Conservation (phyloP, 2,888 invertebrate species). For the Chrysolina oricalcia region DNA sequence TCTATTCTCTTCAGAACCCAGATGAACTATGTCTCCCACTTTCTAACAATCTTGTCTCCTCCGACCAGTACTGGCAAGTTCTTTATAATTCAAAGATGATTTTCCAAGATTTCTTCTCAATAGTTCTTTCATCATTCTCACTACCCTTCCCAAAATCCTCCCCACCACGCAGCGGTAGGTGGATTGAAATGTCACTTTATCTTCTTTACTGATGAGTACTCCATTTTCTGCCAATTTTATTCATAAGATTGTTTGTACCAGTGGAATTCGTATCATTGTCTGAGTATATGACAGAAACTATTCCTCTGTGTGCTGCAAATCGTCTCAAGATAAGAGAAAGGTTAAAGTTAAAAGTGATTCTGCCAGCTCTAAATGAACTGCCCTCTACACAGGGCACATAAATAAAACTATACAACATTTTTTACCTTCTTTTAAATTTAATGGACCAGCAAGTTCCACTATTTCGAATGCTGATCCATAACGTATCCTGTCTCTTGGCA, state of each 20-base stretch:
- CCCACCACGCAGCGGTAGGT: slow-evolving; percentile 68
- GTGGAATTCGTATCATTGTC: slow-evolving; percentile 37
- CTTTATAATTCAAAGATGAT: slow-evolving; percentile 54
- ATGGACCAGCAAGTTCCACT: slow-evolving; percentile 8
- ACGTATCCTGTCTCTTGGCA: too few species aligned
- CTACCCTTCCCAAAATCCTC: slow-evolving; percentile 12
- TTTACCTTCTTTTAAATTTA: slow-evolving; percentile 2
- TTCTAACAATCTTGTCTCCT: slow-evolving; percentile 18
- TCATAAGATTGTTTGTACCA: slow-evolving; percentile 12
- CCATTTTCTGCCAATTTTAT: slow-evolving; percentile 40
- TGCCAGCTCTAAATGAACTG: too few species aligned
- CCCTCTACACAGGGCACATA: slow-evolving; percentile 25
- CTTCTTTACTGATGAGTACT: slow-evolving; percentile 42
- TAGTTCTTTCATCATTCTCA: slow-evolving; percentile 62
- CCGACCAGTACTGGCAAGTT: slow-evolving; percentile 24
- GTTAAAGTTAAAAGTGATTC: too few species aligned
- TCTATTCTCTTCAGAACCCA: too few species aligned
- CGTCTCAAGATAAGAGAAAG: too few species aligned
- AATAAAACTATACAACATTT: slow-evolving; percentile 25
- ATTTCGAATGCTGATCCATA: slow-evolving; percentile 20
- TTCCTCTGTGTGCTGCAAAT: too few species aligned
- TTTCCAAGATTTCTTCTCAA: slow-evolving; percentile 63
- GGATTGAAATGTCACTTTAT: slow-evolving; percentile 65
- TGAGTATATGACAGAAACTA: slow-evolving; percentile 9
- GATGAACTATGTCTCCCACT: too few species aligned